Evolutionary conservation across 35 echinoderm and acorn worm genomes (phyloP), one percentile per base, ranked within the genome.

Genomic region (Stichopus chloronotus): DNA sequence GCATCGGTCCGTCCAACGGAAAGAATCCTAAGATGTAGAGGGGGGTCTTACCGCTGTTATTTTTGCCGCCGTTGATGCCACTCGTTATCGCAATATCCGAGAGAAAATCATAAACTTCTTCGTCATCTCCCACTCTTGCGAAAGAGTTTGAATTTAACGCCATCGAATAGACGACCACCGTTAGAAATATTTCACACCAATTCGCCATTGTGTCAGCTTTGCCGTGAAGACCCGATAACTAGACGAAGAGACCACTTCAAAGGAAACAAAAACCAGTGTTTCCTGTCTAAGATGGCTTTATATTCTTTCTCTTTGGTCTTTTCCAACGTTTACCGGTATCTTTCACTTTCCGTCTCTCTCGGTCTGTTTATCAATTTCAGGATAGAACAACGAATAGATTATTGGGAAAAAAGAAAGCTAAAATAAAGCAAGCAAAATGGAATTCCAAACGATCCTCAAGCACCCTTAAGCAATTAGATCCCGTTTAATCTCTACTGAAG

Each of bases 1-100:
- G 63, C 88, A 78, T 76, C 21, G 88, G 72, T 78, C 53, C 88
- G 19, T 76, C 17, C 9, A 59, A 65, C 25, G 88, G 88, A 24
- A 91, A 78, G 54, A 91, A 91, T 17, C 88, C 88, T 56, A 91
- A 76, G 6, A 91, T 91, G 72, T 53, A 91, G 14, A 91, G 69
- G 30, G 88, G 72, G 25, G 88, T 91, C 57, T 88, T 88, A 52
- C 22, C 20, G 12, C 14, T 69, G 21, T 25, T n/a, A 7, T 5
- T 14, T 21, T 56, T 56, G 4, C 57, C 57, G 54, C 19, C 86
- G 52, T 88, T 88, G 61, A 63, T 69, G 16, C 86, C 86, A 88
- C 16, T 63, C 4, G 86, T 60, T 65, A 63, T 69, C 11, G 86
- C 24, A 9, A 88, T 88, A 25, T 58, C 10, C 19, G 19, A 22